Evolutionary conservation across 2,888 invertebrate species (phyloP).

Genomic region (Cheiracanthium punctorium): DNA sequence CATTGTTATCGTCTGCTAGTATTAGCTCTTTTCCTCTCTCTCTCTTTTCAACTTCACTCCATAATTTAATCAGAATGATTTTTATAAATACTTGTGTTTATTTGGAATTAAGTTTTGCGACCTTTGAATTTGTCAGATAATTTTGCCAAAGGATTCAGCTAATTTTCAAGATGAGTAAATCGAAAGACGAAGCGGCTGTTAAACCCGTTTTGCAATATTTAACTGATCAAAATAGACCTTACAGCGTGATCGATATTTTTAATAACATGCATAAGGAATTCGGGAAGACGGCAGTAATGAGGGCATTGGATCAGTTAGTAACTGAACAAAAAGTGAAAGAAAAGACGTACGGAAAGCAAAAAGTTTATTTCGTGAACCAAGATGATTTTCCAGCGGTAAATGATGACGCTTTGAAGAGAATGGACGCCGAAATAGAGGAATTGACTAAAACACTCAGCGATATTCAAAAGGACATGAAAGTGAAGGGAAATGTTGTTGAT

Average conservation of each 20-base stretch:
- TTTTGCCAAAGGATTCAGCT: too few species aligned
- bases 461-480: conserved; percentile 74
- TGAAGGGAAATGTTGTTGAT: conserved; percentile 78
- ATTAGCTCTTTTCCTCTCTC: too few species aligned
- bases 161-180: conserved; percentile 18
- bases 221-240: conserved; percentile 86
- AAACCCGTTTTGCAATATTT: conserved; percentile 81
- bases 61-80: too few species aligned
- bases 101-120: too few species aligned
- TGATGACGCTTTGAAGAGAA: conserved; percentile 77
- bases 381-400: conserved; percentile 76
- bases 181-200: neutral
- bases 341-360: conserved; percentile 91
- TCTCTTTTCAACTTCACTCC: too few species aligned
- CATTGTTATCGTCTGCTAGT: too few species aligned
- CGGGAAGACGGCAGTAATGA: conserved; percentile 85
- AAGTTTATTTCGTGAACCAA: conserved; percentile 88
- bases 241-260: conserved; percentile 87
- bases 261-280: conserved; percentile 86
- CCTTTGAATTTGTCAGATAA: too few species aligned
- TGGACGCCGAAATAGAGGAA: conserved; percentile 78
- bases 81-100: too few species aligned
- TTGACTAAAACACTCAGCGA: conserved; percentile 74
- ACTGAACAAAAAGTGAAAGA: conserved; percentile 81
- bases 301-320: conserved; percentile 84